Conservation (phyloP, 2,888 invertebrate species). For the Limenitis camilla region DNA sequence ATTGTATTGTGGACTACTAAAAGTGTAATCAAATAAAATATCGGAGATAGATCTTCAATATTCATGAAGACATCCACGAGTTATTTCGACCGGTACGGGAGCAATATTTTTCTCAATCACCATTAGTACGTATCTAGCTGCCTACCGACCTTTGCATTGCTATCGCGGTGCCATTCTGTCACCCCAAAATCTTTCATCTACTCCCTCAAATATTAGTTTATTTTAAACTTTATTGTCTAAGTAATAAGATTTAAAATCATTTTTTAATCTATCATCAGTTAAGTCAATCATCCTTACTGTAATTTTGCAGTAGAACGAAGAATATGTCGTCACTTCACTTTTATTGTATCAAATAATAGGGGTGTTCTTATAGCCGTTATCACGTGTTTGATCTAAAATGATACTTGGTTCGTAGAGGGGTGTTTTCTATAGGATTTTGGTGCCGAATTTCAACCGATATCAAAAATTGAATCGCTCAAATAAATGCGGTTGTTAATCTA, state of each 20-base stretch:
- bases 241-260: constrained; percentile 27
- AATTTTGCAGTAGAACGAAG: constrained; percentile 66
- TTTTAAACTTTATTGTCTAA: constrained; percentile 26
- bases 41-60: constrained; percentile 66
- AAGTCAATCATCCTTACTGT: constrained; percentile 39
- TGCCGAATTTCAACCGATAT: constrained; percentile 38
- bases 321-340: constrained; percentile 75
- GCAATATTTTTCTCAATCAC: constrained; percentile 74
- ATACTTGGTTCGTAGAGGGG: constrained; percentile 58
- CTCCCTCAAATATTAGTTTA: constrained; percentile 22
- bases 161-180: constrained; percentile 38
- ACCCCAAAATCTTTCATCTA: constrained; percentile 49
- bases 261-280: constrained; percentile 28
- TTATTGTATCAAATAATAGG: constrained; percentile 75
- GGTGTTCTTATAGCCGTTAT: constrained; percentile 73
- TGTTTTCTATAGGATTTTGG: constrained; percentile 42
- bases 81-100: constrained; percentile 55
- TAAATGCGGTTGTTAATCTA: constrained; percentile 36
- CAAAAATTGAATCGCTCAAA: constrained; percentile 34
- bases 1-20: constrained; percentile 35
- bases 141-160: constrained; percentile 61
- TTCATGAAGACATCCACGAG: constrained; percentile 71
- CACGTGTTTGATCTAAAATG: constrained; percentile 75
- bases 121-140: constrained; percentile 70
- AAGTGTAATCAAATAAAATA: constrained; percentile 61